Base-by-base conservation (phyloP, 2,113 vertebrate species). In the Hepsetus odoe region DNA sequence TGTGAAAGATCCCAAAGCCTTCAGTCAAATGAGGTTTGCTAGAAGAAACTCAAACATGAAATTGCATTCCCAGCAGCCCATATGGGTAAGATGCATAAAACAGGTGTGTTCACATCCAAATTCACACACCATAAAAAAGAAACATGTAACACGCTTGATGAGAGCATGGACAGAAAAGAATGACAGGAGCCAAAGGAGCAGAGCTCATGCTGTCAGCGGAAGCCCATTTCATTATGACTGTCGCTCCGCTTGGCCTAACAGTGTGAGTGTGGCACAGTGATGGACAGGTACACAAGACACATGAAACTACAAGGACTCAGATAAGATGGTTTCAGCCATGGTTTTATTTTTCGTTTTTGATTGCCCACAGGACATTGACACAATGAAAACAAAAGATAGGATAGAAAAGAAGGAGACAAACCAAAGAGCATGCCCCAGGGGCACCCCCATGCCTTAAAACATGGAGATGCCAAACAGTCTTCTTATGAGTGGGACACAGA, bases 221-320 rank as follows among this genome's bases (percentile, higher is more conserved):
- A 67, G 86, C 35, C 68, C 79, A 74, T 78, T 81, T 61, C 78
- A 77, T 69, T n/a, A 74, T 58, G 71, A 84, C 82, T 73, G 80
- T 74, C 46, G 65, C 83, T 69, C 76, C 44, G 56, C 62, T 56
- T 70, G 51, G 80, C 75, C 77, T 79, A 79, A 77, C 79, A 56
- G 85, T 79, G 81, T 82, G 87, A 89, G 83, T 84, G 86, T 87
- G 84, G 85, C 76, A 76, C 88, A 86, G 86, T 85, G 88, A 92
- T 92, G 91, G 89, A 93, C 90, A 90, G 87, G 85, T 86, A 92
- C 88, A 93, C 89, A 80, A 83, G 90, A 92, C 91, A 92, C 91
- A 94, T 92, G 91, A 93, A 93, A 91, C 91, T 80, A 94, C 91
- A 88, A 92, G 82, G 92, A 94, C 91, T 89, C 91, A 73, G 89